These are phyloP conservation scores for Solen grandis DNA, from an alignment of 1,140 invertebrate genomes.

Conservation along the genomic window DNA sequence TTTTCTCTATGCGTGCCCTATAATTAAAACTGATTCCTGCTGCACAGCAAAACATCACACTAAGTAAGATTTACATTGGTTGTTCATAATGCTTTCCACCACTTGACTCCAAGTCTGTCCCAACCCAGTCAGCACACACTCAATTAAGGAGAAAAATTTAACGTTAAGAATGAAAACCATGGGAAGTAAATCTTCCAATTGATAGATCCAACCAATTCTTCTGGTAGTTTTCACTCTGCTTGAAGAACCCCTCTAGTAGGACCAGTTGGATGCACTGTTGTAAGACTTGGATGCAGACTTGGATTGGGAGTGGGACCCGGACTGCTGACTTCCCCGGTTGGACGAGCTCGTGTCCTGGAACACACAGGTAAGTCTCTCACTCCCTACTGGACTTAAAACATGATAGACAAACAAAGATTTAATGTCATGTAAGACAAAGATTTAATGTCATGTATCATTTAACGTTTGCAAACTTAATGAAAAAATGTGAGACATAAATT, in stretches of 20 bases:
- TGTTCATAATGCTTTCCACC: neutral
- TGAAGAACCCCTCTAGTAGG: conserved; percentile 15
- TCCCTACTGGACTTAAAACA: neutral
- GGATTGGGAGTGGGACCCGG: conserved; percentile 21
- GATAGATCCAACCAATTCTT: neutral
- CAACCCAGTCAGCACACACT: neutral
- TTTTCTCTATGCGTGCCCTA: too few species aligned
- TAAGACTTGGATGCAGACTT: conserved; percentile 33
- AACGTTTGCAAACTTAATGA: neutral
- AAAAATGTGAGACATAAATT: neutral
- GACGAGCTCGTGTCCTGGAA: conserved; percentile 43
- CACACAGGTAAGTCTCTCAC: neutral
- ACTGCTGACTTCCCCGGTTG: conserved; percentile 37
- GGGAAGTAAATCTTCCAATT: too few species aligned
- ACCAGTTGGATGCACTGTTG: conserved; percentile 26
- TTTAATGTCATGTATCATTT: neutral
- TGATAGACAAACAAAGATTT: too few species aligned
- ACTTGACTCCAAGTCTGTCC: neutral
- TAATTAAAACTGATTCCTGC: too few species aligned
- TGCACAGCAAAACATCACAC: neutral
- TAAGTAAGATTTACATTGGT: neutral
- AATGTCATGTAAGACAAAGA: neutral
- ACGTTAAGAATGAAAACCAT: too few species aligned
- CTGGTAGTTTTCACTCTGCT: neutral
- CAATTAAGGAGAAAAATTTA: too few species aligned